phyloP scores from a whole-genome alignment of 2,113 vertebrate species.

The Rhinolophus sinicus region DNA sequence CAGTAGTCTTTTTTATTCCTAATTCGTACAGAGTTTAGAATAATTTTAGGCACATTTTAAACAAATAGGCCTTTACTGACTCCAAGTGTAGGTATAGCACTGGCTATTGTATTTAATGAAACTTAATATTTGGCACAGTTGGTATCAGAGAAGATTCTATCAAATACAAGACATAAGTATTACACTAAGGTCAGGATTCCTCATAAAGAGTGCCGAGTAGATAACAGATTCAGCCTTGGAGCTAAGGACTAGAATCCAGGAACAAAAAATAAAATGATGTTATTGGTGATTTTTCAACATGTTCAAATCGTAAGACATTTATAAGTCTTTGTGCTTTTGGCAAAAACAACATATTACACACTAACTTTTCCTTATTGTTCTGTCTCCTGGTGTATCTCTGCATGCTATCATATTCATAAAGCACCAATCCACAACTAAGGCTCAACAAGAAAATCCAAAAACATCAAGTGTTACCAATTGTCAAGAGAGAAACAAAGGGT shows the following conservation, averaged over 20 bases:
- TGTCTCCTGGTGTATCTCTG: not conserved
- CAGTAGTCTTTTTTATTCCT: not conserved
- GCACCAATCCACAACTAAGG: not conserved
- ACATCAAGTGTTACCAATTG: not conserved
- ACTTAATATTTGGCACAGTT: not conserved
- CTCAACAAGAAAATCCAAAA: not conserved
- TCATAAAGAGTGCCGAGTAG: not conserved
- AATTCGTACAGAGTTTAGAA: not conserved
- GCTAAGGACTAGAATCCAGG: not conserved
- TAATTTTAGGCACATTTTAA: slow-evolving; percentile 4
- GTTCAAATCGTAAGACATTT: not conserved
- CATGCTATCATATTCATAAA: not conserved
- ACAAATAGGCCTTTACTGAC: not conserved
- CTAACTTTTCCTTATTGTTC: not conserved
- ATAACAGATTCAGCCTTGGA: not conserved
- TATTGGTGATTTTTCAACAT: not conserved
- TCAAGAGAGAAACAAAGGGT: not conserved
- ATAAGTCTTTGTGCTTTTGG: not conserved
- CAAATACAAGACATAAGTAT: not conserved
- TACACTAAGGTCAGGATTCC: not conserved
- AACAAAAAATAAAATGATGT: not conserved
- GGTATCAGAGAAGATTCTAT: not conserved
- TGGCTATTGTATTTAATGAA: not conserved
- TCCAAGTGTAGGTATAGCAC: not conserved
- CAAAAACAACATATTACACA: not conserved